Evolutionary conservation across 2,797 vertebrate species (phyloP), one percentile per base, ranked within the genome.

Genomic region (Phoeniculus purpureus): DNA sequence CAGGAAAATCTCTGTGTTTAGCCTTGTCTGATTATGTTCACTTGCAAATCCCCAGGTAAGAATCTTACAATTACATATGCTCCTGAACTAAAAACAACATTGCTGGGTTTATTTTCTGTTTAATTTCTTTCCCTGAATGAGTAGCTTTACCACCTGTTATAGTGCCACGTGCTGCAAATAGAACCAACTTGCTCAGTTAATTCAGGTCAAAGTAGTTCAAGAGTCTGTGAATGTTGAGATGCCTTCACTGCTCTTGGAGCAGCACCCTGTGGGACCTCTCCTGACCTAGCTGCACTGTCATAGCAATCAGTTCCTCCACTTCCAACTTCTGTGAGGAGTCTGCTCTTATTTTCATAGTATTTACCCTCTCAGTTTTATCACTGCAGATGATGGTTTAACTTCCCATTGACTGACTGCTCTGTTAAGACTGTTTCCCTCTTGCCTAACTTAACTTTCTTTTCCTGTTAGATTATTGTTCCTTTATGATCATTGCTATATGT

Each of bases 351-450:
- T 74, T 81, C 11, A 2, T 48, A 13, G 23, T 71, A 23, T 92
- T 94, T 89, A 60, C 85, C 73, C 58, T 73, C 54, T 55, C 64
- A 1, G 1, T 68, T 93, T 87, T 86, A 81, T 77, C 79, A 31
- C 52, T 6, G 5, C 4, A 7, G 62, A 77, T 94, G 72, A 72
- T 75, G 71, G 70, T 92, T 90, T 62, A 68, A 34, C 67, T 91
- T 95, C 66, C 47, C 78, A 6, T 54, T 92, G 72, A 93, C 92
- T 92, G 94, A 88, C 92, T 93, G 73, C 83, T 91, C 89, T 92
- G 52, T 96, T 96, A 89, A 81, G 77, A 76, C 66, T 81, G 10
- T 91, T 92, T 95, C 90, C 58, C 14, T 90, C 66, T 95, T 94
- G 84, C 77, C 92, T 94, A 78, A 86, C 85, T 72, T 82, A 62